Evolutionary conservation across 2,113 vertebrate genomes (phyloP).

Genomic region (Albula glossodonta): DNA sequence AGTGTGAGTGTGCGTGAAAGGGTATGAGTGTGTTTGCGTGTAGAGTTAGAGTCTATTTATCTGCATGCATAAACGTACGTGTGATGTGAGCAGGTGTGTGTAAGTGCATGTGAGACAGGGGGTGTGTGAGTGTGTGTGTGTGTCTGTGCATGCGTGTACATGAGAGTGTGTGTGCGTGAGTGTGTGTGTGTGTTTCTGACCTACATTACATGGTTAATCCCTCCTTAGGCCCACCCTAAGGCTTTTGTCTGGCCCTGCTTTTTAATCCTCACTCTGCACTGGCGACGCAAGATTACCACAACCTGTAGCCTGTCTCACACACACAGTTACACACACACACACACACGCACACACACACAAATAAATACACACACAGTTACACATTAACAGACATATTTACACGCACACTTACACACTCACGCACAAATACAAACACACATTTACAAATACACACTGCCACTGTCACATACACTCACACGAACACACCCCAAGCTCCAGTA

Average conservation of each 20-base stretch:
- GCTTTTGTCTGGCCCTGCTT: slow-evolving; percentile 43
- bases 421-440: slow-evolving; percentile 15
- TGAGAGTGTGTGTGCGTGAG: neutral
- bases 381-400: slow-evolving; percentile 9
- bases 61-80: neutral
- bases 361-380: slow-evolving; percentile 16
- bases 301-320: slow-evolving; percentile 41
- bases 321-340: too few relatives aligned
- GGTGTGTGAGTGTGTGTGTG: neutral
- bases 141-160: neutral
- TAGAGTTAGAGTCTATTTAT: neutral
- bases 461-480: slow-evolving; percentile 23
- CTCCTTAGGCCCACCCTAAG: slow-evolving; percentile 27
- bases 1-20: neutral
- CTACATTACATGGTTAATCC: slow-evolving; percentile 45
- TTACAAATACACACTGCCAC: slow-evolving; percentile 24
- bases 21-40: neutral
- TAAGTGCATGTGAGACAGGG: neutral
- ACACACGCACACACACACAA: too few relatives aligned
- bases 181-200: slow-evolving; percentile 35
- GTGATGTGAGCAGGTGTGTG: neutral
- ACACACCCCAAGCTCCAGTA: neutral
- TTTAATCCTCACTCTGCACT: slow-evolving; percentile 45
- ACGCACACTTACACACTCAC: slow-evolving; percentile 17
- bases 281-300: slow-evolving; percentile 52